phyloP scores from a whole-genome alignment of 2,797 vertebrate species.

The Coregonus ussuriensis region DNA sequence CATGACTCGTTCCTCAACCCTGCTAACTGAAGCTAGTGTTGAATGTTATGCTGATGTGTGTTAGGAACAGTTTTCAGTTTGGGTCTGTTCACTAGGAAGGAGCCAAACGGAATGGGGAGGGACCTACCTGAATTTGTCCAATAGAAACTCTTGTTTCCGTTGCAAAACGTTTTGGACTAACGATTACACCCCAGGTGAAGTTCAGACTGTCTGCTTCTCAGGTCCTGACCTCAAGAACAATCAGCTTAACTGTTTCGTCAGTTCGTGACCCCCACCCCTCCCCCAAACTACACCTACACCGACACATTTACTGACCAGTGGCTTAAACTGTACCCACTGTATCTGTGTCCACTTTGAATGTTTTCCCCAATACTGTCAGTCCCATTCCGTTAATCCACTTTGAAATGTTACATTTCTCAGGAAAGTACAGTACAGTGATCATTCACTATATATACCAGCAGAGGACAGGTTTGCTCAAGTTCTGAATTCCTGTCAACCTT shows the following conservation, averaged over 20 bases:
- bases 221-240: neutral
- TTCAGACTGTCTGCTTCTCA: neutral
- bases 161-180: no score
- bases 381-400: neutral
- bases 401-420: neutral
- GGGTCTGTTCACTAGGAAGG: neutral
- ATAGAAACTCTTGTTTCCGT: no score
- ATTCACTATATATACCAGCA: conserved; percentile 35
- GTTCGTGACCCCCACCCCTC: no score
- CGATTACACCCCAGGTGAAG: no score
- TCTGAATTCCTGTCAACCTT: neutral
- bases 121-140: no score
- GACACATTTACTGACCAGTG: neutral
- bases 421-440: neutral
- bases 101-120: no score
- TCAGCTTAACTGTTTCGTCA: conserved; percentile 3
- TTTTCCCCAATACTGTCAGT: no score
- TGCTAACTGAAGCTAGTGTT: no score
- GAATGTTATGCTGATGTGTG: neutral
- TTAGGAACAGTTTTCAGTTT: neutral
- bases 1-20: no score
- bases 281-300: no score
- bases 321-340: neutral
- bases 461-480: conserved; percentile 46
- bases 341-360: no score